phyloP scores from a whole-genome alignment of 2,888 invertebrate species.

The Idaea straminata region DNA sequence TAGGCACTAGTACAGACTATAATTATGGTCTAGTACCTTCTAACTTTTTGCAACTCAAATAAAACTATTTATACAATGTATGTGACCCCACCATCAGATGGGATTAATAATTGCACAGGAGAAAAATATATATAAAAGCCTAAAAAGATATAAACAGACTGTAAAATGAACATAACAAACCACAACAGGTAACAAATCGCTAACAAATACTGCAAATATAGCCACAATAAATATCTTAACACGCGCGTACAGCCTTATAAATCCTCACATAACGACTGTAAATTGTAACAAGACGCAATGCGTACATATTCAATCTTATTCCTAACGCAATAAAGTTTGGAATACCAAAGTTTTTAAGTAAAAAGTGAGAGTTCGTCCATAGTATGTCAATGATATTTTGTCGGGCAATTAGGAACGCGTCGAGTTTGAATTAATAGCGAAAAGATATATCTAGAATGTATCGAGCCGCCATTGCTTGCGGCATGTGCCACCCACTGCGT shows the following conservation, averaged over 20 bases:
- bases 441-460: conserved; percentile 42
- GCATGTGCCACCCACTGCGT: conserved; percentile 23
- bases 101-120: no score
- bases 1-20: background rate
- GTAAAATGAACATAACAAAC: background rate
- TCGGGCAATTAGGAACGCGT: conserved; percentile 53
- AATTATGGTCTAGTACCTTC: no score
- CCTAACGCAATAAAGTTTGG: conserved; percentile 8
- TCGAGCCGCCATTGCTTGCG: conserved; percentile 28
- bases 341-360: background rate
- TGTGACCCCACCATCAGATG: no score
- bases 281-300: conserved; percentile 29
- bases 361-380: conserved; percentile 19
- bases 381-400: conserved; percentile 55
- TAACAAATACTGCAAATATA: conserved; percentile 59
- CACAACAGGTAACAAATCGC: conserved; percentile 20
- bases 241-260: conserved; percentile 43
- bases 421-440: conserved; percentile 53
- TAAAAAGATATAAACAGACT: background rate
- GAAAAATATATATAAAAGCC: background rate
- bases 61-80: no score
- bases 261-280: conserved; percentile 41
- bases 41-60: no score
- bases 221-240: conserved; percentile 56
- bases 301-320: conserved; percentile 15